Evolutionary conservation across 2,797 vertebrate genomes (phyloP).

Genomic region (Urocyon cinereoargenteus): DNA sequence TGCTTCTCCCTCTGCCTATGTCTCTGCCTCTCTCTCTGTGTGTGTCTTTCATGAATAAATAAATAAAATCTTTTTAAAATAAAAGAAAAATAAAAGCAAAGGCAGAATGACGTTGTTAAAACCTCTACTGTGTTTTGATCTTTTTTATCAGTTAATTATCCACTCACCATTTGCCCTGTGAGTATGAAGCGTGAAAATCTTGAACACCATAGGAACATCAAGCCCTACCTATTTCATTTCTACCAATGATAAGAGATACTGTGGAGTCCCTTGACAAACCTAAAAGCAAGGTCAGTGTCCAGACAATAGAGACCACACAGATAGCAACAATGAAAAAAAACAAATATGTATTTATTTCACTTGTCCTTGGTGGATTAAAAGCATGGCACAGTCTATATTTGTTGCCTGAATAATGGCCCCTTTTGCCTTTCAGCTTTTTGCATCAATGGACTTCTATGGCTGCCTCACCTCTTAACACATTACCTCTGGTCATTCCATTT

Average conservation of each 20-base stretch:
- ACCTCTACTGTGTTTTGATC: background rate
- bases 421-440: conserved; percentile 44
- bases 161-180: background rate
- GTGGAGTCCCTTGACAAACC: background rate
- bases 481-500: conserved; percentile 39
- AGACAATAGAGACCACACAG: background rate
- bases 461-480: conserved; percentile 28
- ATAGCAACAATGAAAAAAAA: background rate
- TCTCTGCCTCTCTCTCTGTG: too few species aligned
- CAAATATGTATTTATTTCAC: background rate
- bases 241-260: background rate
- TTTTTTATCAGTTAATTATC: background rate
- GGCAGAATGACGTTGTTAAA: background rate
- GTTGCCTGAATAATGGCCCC: background rate
- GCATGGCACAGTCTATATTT: background rate
- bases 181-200: background rate
- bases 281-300: background rate
- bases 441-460: background rate
- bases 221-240: background rate
- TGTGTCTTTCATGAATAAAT: too few species aligned
- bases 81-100: background rate
- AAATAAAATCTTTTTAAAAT: too few species aligned
- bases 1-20: too few species aligned
- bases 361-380: background rate
- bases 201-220: background rate